Evolutionary conservation across 2,113 vertebrate species (phyloP).

Genomic region (Dicerorhinus sumatrensis): DNA sequence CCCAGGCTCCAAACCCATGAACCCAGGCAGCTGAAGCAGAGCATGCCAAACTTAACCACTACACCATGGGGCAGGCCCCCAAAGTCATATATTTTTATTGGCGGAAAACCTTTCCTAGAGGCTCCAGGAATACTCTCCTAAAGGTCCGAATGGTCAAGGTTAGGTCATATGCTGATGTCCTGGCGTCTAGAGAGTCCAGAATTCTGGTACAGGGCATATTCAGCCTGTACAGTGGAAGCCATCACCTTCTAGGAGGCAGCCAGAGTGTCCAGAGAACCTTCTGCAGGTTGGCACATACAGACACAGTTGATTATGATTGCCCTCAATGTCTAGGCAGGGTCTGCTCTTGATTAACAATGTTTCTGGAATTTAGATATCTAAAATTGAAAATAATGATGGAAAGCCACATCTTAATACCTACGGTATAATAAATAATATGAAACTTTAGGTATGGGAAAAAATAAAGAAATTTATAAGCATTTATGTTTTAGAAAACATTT

Average conservation of each 20-base stretch:
- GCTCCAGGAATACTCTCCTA: no score
- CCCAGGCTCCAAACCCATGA: no score
- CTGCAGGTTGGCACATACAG: rapidly evolving
- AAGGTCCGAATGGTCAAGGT: not conserved
- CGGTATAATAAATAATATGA: not conserved
- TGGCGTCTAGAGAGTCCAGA: not conserved
- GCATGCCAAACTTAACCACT: no score
- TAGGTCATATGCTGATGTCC: not conserved
- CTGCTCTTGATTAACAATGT: not conserved
- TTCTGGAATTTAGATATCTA: not conserved
- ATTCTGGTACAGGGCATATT: no score
- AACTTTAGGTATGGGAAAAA: not conserved
- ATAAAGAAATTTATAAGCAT: not conserved
- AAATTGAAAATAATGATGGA: not conserved
- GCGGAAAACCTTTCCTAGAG: not conserved
- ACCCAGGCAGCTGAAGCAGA: no score
- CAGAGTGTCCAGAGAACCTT: not conserved
- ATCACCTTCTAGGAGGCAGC: not conserved
- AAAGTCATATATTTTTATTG: not conserved
- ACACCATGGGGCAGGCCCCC: no score
- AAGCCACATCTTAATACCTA: not conserved
- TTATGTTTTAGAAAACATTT: not conserved
- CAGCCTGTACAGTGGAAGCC: rapidly evolving
- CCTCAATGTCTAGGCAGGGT: rapidly evolving
- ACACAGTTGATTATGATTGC: no score